Conservation (phyloP, 2,797 vertebrate genomes). For the Eulemur coronatus region DNA sequence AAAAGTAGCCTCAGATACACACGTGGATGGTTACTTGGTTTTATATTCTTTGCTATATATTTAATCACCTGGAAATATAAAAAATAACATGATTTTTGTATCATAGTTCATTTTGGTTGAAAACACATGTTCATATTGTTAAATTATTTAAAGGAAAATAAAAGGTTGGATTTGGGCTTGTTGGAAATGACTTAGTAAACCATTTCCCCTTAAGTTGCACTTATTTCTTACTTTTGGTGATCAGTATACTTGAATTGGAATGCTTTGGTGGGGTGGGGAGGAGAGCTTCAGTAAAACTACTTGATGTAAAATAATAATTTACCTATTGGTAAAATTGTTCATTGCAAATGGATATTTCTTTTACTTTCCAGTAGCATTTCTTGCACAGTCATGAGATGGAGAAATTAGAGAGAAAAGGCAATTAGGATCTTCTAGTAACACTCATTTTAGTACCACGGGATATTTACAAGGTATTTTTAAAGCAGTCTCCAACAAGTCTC, state of each 20-base stretch:
- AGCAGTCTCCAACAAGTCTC: too few species aligned
- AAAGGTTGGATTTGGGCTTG: neutral
- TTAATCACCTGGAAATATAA: slow-evolving; percentile 7
- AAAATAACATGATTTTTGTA: neutral
- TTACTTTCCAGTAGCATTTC: neutral
- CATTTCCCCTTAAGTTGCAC: neutral
- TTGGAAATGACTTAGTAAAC: neutral
- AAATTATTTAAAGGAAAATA: neutral
- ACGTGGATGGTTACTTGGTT: neutral
- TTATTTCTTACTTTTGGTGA: neutral
- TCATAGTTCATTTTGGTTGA: neutral
- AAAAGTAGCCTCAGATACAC: neutral
- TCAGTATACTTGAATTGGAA: neutral
- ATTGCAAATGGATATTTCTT: neutral
- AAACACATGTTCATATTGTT: neutral
- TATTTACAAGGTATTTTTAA: slow-evolving; percentile 30
- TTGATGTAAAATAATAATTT: neutral
- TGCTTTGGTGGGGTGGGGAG: too few species aligned
- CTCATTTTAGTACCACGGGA: neutral
- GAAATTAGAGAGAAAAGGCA: neutral
- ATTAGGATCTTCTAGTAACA: neutral
- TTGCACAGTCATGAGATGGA: neutral
- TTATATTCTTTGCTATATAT: neutral
- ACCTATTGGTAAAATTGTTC: neutral
- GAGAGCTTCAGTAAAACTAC: neutral